A percentile compares a stretch with the other conserved stretches of the same genome.
Conservation (phyloP, 2,888 invertebrate species). For the Drosophila leonis region DNA sequence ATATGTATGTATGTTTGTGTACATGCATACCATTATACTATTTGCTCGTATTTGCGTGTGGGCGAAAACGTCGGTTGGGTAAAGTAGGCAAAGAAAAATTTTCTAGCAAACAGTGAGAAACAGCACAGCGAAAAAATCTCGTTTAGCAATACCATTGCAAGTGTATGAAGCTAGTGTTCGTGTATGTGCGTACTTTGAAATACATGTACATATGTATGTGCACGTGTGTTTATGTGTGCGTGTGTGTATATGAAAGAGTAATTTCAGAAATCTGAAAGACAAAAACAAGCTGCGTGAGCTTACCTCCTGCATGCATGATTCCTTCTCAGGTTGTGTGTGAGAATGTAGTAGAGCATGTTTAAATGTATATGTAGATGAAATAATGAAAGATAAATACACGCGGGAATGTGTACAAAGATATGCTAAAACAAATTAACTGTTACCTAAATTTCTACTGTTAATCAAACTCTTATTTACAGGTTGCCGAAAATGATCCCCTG, state of each 20-base stretch:
- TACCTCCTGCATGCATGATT: slow-evolving; percentile 28
- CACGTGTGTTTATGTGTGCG: background rate
- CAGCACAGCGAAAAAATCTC: slow-evolving; percentile 46
- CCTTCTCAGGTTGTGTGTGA: background rate
- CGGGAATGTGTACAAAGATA: background rate
- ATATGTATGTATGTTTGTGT: background rate
- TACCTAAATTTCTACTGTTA: background rate
- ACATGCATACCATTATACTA: slow-evolving; percentile 1
- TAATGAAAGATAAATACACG: background rate
- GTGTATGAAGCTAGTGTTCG: slow-evolving; percentile 16
- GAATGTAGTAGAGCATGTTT: background rate
- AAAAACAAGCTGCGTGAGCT: slow-evolving; percentile 21
- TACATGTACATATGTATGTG: background rate
- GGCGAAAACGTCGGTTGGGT: slow-evolving; percentile 27
- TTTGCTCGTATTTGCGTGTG: slow-evolving; percentile 30
- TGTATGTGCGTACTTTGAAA: slow-evolving; percentile 9
- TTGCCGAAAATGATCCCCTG: slow-evolving; percentile 79
- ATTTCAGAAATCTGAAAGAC: slow-evolving; percentile 25
- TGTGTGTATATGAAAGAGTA: slow-evolving; percentile 19
- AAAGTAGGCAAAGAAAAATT: slow-evolving; percentile 64
- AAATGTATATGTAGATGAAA: background rate
- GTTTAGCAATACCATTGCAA: slow-evolving; percentile 58
- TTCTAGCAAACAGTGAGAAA: slow-evolving; percentile 24
- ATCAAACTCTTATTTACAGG: slow-evolving; percentile 57
- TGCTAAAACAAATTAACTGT: background rate